Base-by-base conservation (phyloP, 1,140 invertebrate species). In the Saccostrea glomerata region DNA sequence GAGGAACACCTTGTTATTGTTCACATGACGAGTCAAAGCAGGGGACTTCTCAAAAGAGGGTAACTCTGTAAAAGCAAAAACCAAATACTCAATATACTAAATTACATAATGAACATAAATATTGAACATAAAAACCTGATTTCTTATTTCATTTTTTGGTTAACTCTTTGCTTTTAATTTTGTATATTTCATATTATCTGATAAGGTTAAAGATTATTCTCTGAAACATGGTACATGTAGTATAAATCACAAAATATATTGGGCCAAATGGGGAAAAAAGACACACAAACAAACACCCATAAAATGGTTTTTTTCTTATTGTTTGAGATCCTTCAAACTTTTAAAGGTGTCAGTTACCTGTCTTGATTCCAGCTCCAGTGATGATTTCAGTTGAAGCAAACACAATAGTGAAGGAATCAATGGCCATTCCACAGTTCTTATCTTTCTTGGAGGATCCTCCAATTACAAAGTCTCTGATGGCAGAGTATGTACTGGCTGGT, bases 1-100 rank as follows among this genome's bases (percentile, higher is more conserved):
- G 6, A 92, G 66, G n/a, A 82, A 89, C 17, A 87, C 60, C 4
- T 63, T 30, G 3, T 47, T 63, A 60, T 77, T 87, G 54, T 54
- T 25, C 36, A 66, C 12, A 1, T 70, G 25, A 6, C 56, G 23
- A 13, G 25, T 25, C 6, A 89, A 25, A 20, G 82, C 63, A 2
- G 88, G 88, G 54, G 86, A 47, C 55, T 89, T 73, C 11, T 87
- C 88, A 54, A 89, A 84, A 23, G 82, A 73, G 17, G 88, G 88
- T 17, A 87, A 54, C 23, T 66, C 88, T 87, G 55, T n/a, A 63
- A 54, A 63, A 54, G 58, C 17, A 63, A 20, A 63, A n/a, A 20
- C 17, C 15, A 17, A 60, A 15, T 20, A 13, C 13, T 82, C 73
- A 30, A 82, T n/a, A 4, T 20, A 20, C 20, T 60, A 60, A 17